Conservation (phyloP, 2,888 invertebrate species). For the Sericinus montela region DNA sequence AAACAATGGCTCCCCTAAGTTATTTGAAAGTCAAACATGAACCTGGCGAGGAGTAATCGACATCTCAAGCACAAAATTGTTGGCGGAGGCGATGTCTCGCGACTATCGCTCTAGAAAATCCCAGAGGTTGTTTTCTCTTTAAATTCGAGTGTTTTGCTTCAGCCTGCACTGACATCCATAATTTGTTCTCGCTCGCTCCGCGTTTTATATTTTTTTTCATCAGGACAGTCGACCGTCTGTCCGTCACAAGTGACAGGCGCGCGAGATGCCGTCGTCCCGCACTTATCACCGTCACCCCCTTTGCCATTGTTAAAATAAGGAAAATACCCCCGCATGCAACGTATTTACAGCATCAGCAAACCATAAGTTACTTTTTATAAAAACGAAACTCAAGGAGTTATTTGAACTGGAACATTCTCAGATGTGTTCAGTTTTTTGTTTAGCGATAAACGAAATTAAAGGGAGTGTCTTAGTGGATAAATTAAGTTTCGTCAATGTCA, state of each 20-base stretch:
- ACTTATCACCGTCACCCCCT: conserved; percentile 52
- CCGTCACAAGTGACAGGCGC: conserved; percentile 48
- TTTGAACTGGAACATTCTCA: conserved; percentile 41
- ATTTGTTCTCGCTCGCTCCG: conserved; percentile 35
- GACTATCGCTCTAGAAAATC: conserved; percentile 40
- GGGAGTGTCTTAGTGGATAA: conserved; percentile 43
- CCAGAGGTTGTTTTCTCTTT: conserved; percentile 37
- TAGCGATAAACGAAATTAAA: conserved; percentile 45
- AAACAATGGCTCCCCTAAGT: conserved; percentile 48
- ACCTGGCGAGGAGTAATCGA: conserved; percentile 50
- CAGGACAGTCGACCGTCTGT: conserved; percentile 51
- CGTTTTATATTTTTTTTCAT: conserved; percentile 42
- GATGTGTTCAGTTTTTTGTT: conserved; percentile 36
- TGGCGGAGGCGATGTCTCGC: conserved; percentile 46
- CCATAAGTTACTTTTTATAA: conserved; percentile 19
- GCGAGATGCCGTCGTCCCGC: conserved; percentile 40
- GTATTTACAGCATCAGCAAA: conserved; percentile 36
- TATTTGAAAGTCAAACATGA: conserved; percentile 64
- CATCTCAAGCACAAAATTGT: conserved; percentile 58
- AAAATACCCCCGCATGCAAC: conserved; percentile 46
- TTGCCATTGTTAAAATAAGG: conserved; percentile 57
- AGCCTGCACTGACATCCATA: conserved; percentile 21
- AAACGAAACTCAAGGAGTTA: conserved; percentile 32
- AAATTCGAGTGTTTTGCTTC: conserved; percentile 37
- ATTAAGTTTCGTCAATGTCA: conserved; percentile 42